Evolutionary conservation across 1,140 invertebrate genomes (phyloP), one percentile per base, ranked within the genome.

Genomic region (Drosophila ercepeae): DNA sequence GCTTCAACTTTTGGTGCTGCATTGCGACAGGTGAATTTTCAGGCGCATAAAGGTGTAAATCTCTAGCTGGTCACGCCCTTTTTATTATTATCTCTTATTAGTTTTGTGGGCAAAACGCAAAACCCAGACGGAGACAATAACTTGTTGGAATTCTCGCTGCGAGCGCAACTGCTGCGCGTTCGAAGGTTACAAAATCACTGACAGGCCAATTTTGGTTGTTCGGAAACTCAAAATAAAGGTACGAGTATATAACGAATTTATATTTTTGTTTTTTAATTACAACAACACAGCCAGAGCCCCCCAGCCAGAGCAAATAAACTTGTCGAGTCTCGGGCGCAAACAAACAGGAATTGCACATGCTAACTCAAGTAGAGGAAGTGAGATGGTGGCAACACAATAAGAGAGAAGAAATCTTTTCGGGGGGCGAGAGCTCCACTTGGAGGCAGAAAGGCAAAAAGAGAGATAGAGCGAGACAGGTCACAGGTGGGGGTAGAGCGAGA

Each of bases 151-250:
- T 84, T 58, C 50, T 53, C 42, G 55, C 21, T 63, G 48, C 64
- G 63, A 58, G 45, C 55, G 36, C 55, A 23, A 46, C 61, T 67
- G 71, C 57, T 64, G 51, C 76, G 69, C 48, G 75, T 39, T 64
- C 53, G 79, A 83, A 83, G 79, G 79, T 83, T 83, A 83, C 75
- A 83, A 79, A 79, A 75, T 67, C 75, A 83, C 79, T 83, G 79
- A 57, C 60, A 59, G 54, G 69, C 79, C 75, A 69, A 79, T 69
- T 60, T 49, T 9, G 51, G 78, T 83, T 83, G 50, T 78, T 69
- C 76, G 74, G 70, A 68, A 53, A 68, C 64, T 53, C 64, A 67
- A 68, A 16, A 42, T 71, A 60, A 75, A 83, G 71, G 75, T n/a
- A n/a, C n/a, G n/a, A n/a, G n/a, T 71, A 70, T 57, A 70, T 55